Conservation (phyloP, 1,140 invertebrate genomes). For the Philotrypesis tridentata region DNA sequence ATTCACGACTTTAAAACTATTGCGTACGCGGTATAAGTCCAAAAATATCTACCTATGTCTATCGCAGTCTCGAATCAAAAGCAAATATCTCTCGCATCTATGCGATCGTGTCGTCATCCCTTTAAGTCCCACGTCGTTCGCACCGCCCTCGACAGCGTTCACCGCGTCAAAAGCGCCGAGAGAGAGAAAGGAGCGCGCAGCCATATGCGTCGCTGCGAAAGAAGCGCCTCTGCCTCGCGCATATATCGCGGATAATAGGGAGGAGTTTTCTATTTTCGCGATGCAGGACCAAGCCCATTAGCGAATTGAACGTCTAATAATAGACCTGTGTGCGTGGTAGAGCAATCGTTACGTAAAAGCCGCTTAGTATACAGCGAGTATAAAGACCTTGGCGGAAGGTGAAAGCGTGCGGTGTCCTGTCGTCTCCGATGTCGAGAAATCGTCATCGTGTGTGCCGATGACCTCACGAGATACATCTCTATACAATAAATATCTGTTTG, state of each 20-base stretch:
- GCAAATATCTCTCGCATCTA: no score
- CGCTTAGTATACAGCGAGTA: no score
- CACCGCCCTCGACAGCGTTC: no score
- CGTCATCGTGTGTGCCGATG: background rate
- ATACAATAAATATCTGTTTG: no score
- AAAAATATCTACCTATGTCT: no score
- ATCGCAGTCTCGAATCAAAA: no score
- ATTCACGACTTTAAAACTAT: no score
- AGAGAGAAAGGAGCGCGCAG: no score
- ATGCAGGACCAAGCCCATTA: constrained; percentile 53
- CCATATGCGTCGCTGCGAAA: background rate
- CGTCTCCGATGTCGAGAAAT: background rate
- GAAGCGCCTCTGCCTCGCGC: background rate
- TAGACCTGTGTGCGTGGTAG: constrained; percentile 39
- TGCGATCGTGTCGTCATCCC: no score
- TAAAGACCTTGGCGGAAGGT: background rate
- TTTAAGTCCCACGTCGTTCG: no score
- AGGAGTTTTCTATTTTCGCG: background rate
- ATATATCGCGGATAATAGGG: background rate
- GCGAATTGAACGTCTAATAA: constrained; percentile 59
- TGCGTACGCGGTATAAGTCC: no score
- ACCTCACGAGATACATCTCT: background rate
- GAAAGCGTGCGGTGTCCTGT: background rate
- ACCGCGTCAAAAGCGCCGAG: no score
- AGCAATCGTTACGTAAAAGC: background rate